Conservation (phyloP, 2,797 vertebrate genomes). For the Muscicapa comitata region DNA sequence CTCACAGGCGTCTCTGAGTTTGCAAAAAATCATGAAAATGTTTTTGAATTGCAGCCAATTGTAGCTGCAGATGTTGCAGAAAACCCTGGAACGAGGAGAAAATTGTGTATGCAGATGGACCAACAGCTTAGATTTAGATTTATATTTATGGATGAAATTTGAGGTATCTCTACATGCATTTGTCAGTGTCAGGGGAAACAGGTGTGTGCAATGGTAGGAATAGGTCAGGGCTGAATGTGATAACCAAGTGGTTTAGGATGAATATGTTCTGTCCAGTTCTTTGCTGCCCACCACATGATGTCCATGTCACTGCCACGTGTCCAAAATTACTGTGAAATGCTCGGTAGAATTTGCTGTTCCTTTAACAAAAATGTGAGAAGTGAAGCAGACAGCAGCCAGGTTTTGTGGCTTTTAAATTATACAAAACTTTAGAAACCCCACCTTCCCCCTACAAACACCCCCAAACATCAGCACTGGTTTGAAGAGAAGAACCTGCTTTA, state of each 20-base stretch:
- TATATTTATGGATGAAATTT: neutral
- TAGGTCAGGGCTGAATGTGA: neutral
- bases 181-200: neutral
- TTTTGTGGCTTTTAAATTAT: neutral
- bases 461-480: neutral
- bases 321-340: neutral
- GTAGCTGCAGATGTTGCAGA: neutral
- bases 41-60: neutral
- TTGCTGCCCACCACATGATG: neutral
- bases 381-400: neutral
- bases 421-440: neutral
- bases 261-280: neutral
- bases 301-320: neutral
- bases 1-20: neutral
- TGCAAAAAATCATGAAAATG: neutral
- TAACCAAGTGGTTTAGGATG: neutral
- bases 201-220: neutral
- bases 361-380: neutral
- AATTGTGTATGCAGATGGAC: neutral
- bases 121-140: neutral
- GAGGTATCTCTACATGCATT: neutral
- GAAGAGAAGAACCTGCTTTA: constrained; percentile 66
- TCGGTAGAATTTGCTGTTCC: neutral
- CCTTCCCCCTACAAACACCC: neutral
- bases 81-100: neutral